phyloP scores from a whole-genome alignment of 2,888 invertebrate genomes.

The Idaea aversata region DNA sequence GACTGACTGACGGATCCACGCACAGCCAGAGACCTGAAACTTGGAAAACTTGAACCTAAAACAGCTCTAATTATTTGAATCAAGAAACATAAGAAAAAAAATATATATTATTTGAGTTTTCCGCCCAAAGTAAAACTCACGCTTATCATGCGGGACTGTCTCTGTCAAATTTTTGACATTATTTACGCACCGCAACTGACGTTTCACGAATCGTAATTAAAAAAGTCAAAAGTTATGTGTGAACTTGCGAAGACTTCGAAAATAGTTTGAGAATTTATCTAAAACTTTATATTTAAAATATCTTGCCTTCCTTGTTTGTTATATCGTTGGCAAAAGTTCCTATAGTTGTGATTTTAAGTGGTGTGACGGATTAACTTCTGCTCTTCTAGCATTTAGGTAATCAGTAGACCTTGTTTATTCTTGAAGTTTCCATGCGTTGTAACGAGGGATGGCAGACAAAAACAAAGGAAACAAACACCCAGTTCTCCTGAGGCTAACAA shows the following conservation, averaged over 20 bases:
- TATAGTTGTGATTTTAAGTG: background rate
- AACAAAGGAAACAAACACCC: conserved; percentile 39
- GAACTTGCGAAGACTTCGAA: background rate
- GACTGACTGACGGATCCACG: too few species aligned
- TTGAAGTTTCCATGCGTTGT: conserved; percentile 70
- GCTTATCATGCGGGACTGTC: background rate
- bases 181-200: background rate
- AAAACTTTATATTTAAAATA: background rate
- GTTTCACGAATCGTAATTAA: background rate
- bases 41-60: too few species aligned
- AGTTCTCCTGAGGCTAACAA: conserved; percentile 47
- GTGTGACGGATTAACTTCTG: background rate
- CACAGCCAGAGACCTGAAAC: too few species aligned
- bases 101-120: too few species aligned
- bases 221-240: background rate
- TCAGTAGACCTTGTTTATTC: conserved; percentile 34
- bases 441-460: conserved; percentile 59
- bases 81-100: too few species aligned
- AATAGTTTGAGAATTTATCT: background rate
- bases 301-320: background rate
- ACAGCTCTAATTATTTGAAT: too few species aligned
- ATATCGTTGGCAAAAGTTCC: background rate
- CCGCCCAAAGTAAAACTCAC: too few species aligned
- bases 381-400: conserved; percentile 19
- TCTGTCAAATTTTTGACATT: background rate